Base-by-base conservation (phyloP, 2,888 invertebrate species). In the Nomada goodeniana region DNA sequence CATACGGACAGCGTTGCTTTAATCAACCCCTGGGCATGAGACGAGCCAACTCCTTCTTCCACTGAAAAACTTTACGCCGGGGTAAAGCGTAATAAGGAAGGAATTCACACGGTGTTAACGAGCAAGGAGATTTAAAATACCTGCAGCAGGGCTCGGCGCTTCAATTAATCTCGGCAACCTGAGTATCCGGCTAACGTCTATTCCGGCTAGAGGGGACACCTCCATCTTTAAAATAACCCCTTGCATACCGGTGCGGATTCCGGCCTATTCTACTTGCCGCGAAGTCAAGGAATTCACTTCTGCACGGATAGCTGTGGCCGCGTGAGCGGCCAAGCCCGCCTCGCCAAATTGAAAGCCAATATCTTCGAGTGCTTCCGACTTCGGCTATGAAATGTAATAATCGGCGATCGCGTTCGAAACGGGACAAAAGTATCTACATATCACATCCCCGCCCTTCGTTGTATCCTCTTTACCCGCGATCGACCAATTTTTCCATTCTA, bases 311-410 rank as follows among this genome's bases (percentile, higher is more conserved):
- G 2, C 29, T 20, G 61, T 44, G 53, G 23, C 52, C 59, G 29
- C 59, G 79, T 60, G 61, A 59, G 65, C 59, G 72, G 71, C 80
- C 72, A 23, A 67, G 36, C 55, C 60, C 44, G n/a, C 15, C 44
- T 4, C 26, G 50, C 59, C 75, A 76, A 80, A 88, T 88, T 80
- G 80, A 77, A 80, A 82, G 76, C 76, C 76, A 79, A 84, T 84
- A 82, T 74, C 73, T 73, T 65, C 29, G 18, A 74, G 74, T 69
- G 36, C 60, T 11, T 10, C 20, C 55, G 20, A 9, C 63, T 60
- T 20, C 57, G 64, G 64, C 75, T 76, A 67, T 52, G 75, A 76
- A 73, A 83, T 47, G 80, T 77, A 88, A 86, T 86, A 77, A 87
- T 84, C 63, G 69, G 13, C 65, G 63, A 74, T 65, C 64, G 69